A percentile compares a stretch with the other conserved stretches of the same genome.
Evolutionary conservation across 2,797 vertebrate genomes (phyloP).

Genomic region (Acrossocheilus wenchowensis): DNA sequence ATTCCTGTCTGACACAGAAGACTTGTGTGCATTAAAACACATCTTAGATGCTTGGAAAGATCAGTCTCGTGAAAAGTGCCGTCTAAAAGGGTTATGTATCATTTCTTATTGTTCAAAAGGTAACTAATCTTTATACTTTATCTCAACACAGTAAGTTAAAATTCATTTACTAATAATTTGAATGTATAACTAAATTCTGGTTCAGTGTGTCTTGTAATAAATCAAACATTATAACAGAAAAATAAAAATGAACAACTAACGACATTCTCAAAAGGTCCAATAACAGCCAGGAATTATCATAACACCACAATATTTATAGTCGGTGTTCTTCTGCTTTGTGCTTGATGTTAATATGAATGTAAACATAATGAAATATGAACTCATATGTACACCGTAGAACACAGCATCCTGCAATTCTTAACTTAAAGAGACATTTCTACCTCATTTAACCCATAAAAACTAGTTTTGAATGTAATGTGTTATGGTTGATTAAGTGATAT

Average conservation of each 20-base stretch:
- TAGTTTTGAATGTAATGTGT: neutral
- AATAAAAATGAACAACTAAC: neutral
- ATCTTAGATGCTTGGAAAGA: neutral
- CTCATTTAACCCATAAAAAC: neutral
- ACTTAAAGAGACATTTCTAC: neutral
- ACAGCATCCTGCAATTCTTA: neutral
- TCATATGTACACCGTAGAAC: neutral
- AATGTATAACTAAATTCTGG: neutral
- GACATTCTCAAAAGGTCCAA: neutral
- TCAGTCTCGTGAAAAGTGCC: neutral
- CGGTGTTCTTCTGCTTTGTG: neutral
- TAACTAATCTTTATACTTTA: neutral
- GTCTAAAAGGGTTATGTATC: neutral
- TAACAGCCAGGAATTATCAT: neutral
- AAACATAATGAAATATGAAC: neutral
- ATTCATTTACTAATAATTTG: neutral
- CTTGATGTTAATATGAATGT: neutral
- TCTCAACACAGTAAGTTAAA: neutral
- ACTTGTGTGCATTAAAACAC: neutral
- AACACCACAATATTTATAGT: neutral
- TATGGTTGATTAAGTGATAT: neutral
- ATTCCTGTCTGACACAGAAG: neutral
- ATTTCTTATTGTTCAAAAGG: neutral
- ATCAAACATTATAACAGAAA: neutral
- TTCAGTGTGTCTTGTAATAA: neutral